Conservation (phyloP, 2,888 invertebrate species). For the Plagodis pulveraria region DNA sequence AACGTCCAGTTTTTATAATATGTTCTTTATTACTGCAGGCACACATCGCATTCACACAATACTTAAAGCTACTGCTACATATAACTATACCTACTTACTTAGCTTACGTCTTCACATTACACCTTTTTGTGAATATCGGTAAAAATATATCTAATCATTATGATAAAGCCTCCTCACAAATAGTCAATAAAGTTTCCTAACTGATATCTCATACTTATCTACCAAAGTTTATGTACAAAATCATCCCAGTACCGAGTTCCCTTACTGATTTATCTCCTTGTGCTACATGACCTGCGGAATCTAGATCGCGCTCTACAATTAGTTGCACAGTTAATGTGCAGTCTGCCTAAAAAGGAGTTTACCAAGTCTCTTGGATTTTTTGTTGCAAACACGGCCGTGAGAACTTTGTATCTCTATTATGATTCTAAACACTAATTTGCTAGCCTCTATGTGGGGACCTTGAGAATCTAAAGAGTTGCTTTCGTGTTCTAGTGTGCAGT, state of each 20-base stretch:
- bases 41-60: too few relatives aligned
- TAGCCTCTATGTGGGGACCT: constrained; percentile 30
- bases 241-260: constrained; percentile 6
- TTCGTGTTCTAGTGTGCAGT: constrained; percentile 9
- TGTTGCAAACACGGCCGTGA: constrained; percentile 37
- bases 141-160: too few relatives aligned
- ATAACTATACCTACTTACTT: too few relatives aligned
- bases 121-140: too few relatives aligned
- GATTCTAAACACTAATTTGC: constrained; percentile 36
- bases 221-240: neutral
- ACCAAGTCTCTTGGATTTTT: constrained; percentile 38
- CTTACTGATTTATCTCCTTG: constrained; percentile 18
- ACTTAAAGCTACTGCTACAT: too few relatives aligned
- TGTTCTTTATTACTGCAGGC: too few relatives aligned
- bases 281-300: constrained; percentile 35
- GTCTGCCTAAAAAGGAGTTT: constrained; percentile 64
- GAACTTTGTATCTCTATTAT: constrained; percentile 35
- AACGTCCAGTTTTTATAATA: too few relatives aligned
- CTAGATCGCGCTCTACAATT: constrained; percentile 46
- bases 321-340: constrained; percentile 41
- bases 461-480: constrained; percentile 28
- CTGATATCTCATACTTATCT: too few relatives aligned
- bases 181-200: too few relatives aligned
- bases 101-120: too few relatives aligned
- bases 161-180: too few relatives aligned